Percentiles rank a stretch among this genome's conserved stretches.
Conservation (phyloP, 2,113 vertebrate species). For the Irena cyanogastra region DNA sequence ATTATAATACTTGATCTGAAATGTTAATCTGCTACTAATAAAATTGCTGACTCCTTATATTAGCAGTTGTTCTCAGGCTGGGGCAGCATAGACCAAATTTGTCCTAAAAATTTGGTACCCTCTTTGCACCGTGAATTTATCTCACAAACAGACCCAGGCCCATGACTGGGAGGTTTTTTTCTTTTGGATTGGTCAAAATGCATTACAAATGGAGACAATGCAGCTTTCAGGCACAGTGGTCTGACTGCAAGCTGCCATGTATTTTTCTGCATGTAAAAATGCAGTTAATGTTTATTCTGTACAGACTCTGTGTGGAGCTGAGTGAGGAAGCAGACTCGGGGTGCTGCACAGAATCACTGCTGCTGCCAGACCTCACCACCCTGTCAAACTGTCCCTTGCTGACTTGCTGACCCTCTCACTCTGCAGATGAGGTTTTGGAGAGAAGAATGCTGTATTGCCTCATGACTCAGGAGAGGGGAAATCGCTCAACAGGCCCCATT, state of each 20-base stretch:
- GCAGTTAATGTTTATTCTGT: not conserved
- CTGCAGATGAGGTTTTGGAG: not conserved
- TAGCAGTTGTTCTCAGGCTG: not conserved
- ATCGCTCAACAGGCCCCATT: not conserved
- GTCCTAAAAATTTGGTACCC: not conserved
- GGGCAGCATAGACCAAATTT: not conserved
- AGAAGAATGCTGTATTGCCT: not conserved
- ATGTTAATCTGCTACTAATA: not conserved
- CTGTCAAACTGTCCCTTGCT: not conserved
- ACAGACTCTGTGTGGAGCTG: not conserved
- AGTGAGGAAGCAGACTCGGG: not conserved
- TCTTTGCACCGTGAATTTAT: not conserved
- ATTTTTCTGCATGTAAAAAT: not conserved
- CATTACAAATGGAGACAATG: not conserved
- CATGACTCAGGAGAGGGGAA: not conserved
- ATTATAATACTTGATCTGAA: not conserved
- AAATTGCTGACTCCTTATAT: not conserved
- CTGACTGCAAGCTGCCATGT: not conserved
- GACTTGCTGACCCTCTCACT: accelerated
- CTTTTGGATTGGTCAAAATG: not conserved
- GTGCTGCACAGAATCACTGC: accelerated
- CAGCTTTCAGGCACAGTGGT: not conserved
- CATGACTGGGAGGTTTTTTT: not conserved
- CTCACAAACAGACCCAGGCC: not conserved
- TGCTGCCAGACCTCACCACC: not conserved